phyloP scores from a whole-genome alignment of 2,797 vertebrate species.

The Rhynchonycteris naso region DNA sequence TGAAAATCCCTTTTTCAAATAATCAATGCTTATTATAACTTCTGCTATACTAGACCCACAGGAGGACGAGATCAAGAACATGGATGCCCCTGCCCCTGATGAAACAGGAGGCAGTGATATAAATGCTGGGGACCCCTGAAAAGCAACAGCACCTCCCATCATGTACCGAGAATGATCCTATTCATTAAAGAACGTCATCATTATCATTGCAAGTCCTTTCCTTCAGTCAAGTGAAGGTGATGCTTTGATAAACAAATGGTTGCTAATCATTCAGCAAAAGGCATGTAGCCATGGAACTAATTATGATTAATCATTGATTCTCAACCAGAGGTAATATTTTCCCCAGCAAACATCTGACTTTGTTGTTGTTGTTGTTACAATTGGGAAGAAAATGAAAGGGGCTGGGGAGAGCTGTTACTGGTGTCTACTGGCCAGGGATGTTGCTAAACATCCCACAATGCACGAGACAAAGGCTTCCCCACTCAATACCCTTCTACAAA shows the following conservation, averaged over 20 bases:
- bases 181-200: too few species aligned
- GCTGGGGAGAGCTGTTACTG: not conserved
- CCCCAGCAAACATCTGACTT: not conserved
- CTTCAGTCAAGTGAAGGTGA: not conserved
- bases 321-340: not conserved
- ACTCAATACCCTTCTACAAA: not conserved
- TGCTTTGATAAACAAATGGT: not conserved
- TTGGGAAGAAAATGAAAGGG: too few species aligned
- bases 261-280: not conserved
- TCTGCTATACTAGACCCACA: not conserved
- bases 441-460: not conserved
- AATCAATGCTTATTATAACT: not conserved
- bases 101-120: not conserved
- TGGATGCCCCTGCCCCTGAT: not conserved
- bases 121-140: not conserved
- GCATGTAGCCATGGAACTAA: not conserved
- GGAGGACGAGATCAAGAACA: not conserved
- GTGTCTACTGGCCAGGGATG: not conserved
- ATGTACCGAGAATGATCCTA: not conserved
- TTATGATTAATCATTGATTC: not conserved
- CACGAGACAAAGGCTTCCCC: not conserved
- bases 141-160: not conserved
- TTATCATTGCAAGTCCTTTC: not conserved
- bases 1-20: conserved; percentile 35
- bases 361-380: not conserved